Evolutionary conservation across 2,888 invertebrate species (phyloP).

Genomic region (Petrophora chlorosata): DNA sequence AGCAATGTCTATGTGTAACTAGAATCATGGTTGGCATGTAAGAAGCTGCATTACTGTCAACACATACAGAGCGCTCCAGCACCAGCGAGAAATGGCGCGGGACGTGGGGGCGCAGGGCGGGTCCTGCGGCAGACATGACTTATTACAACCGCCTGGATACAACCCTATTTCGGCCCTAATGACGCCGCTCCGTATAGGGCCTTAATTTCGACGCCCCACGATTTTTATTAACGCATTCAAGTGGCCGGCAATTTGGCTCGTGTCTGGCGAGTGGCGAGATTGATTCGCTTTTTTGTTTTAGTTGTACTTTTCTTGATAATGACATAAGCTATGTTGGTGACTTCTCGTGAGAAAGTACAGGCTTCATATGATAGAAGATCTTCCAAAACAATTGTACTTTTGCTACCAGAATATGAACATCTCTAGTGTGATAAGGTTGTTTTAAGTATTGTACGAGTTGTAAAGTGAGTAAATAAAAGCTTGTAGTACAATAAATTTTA

Average conservation of each 20-base stretch:
- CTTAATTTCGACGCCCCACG: conserved; percentile 81
- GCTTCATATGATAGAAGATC: too few species aligned
- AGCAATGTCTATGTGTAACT: too few species aligned
- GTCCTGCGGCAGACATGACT: conserved; percentile 81
- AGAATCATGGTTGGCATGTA: too few species aligned
- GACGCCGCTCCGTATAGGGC: conserved; percentile 75
- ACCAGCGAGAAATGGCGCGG: conserved; percentile 64
- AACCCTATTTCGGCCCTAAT: conserved; percentile 82
- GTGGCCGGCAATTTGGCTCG: conserved; percentile 64
- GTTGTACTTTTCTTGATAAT: conserved; percentile 16
- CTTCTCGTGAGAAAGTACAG: background rate
- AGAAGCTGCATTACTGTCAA: conserved; percentile 17
- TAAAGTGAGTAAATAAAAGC: too few species aligned
- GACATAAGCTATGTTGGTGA: background rate
- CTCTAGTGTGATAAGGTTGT: too few species aligned
- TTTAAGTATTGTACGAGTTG: too few species aligned
- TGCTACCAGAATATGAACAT: too few species aligned
- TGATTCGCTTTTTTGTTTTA: conserved; percentile 41
- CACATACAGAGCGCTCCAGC: conserved; percentile 35
- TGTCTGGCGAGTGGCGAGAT: conserved; percentile 34
- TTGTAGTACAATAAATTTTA: too few species aligned
- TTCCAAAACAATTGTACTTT: too few species aligned
- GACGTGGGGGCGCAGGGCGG: conserved; percentile 54
- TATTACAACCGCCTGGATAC: conserved; percentile 80
- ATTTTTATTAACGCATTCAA: conserved; percentile 81